Base-by-base conservation (phyloP, 1,140 invertebrate genomes). In the Heliconius nattereri region DNA sequence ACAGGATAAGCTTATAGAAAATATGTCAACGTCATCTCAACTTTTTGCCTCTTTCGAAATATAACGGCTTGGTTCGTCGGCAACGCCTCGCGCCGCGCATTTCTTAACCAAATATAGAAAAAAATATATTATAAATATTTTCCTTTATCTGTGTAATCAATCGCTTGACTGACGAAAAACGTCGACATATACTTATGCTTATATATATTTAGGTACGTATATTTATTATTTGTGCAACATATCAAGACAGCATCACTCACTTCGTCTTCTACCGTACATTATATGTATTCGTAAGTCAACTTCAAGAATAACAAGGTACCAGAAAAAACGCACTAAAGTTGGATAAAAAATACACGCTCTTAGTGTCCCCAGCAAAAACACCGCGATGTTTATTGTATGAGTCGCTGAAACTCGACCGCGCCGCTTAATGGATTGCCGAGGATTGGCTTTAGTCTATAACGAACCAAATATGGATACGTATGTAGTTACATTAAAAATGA, bases 331-430 rank as follows among this genome's bases (percentile, higher is more conserved):
- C 76, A 79, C 78, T 81, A 84, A 85, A 85, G 78, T 79, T 57
- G 76, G 81, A 52, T 85, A 87, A 90, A 90, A 89, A 90, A 88
- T 80, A 76, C 81, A 78, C 78, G 82, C 79, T 83, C 84, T 85
- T 81, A 78, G 81, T 81, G 83, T 84, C 76, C 73, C 81, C 60
- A 75, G 85, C 86, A 91, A 92, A 91, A 91, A 90, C 83, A 71
- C 45, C 80, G 78, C 80, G 81, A 93, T 93, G 91, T 91, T 89
- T 93, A 93, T 92, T 93, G 89, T 91, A 93, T 93, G 92, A 93
- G 91, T 82, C 71, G 85, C 87, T 89, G 88, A 91, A 90, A 89
- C 88, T 89, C 89, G 89, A 90, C 87, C 89, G 85, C 84, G 87
- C 89, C 86, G 86, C 84, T 87, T 91, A 92, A 92, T 91, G 90